Evolutionary conservation across 2,797 vertebrate species (phyloP).

Genomic region (Arctocebus calabarensis): DNA sequence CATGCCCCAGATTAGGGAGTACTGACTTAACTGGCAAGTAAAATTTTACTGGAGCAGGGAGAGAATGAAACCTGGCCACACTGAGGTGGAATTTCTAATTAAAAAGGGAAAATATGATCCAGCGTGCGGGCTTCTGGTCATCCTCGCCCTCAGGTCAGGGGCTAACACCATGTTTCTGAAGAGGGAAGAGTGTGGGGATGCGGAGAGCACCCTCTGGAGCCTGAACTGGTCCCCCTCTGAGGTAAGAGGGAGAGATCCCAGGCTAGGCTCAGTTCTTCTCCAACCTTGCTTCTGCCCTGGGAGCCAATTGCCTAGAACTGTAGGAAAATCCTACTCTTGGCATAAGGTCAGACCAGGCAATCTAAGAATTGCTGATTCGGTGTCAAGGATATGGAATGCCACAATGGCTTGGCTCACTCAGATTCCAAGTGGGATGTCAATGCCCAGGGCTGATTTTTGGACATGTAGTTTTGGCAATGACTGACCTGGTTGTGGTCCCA

Average conservation of each 20-base stretch:
- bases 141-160: not conserved
- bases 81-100: conserved; percentile 33
- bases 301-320: not conserved
- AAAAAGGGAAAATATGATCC: conserved; percentile 1
- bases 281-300: not conserved
- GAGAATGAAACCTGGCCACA: not conserved
- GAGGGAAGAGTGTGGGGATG: not conserved
- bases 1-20: not conserved
- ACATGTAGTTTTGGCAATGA: not conserved
- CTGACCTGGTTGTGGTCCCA: conserved; percentile 25
- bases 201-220: not conserved
- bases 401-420: not conserved
- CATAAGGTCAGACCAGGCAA: not conserved
- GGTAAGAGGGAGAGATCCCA: not conserved
- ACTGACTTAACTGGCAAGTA: not conserved
- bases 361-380: not conserved
- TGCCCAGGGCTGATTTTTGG: not conserved
- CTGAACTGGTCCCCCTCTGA: not conserved
- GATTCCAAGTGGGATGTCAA: not conserved
- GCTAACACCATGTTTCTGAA: not conserved
- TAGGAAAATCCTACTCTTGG: not conserved
- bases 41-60: not conserved
- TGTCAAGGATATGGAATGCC: not conserved
- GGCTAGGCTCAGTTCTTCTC: not conserved
- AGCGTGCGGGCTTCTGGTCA: not conserved